Conservation (phyloP, 2,888 invertebrate species). For the Cheilosia variabilis region DNA sequence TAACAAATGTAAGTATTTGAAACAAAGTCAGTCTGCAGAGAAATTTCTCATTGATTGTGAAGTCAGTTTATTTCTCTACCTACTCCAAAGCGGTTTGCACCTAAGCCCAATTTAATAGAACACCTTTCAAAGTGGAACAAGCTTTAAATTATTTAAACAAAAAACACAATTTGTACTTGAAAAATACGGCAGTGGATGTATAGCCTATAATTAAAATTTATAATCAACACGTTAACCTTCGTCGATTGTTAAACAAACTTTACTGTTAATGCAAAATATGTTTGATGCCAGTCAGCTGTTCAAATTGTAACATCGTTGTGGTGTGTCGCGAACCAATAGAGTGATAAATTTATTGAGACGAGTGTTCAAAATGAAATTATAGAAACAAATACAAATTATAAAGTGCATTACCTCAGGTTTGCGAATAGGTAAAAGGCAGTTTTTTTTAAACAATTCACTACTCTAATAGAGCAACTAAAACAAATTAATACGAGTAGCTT, state of each 20-base stretch:
- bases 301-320: constrained; percentile 2
- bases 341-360: not conserved
- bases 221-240: constrained; percentile 23
- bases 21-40: not conserved
- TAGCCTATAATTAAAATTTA: not conserved
- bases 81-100: not conserved
- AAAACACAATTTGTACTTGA: not conserved
- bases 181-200: not conserved
- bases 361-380: no score
- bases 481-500: no score
- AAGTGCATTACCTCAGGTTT: not conserved
- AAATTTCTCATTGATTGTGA: not conserved
- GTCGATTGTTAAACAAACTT: not conserved
- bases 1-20: not conserved
- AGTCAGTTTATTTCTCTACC: not conserved
- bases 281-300: constrained; percentile 17
- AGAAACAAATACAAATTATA: not conserved
- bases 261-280: not conserved
- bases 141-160: no score
- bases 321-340: not conserved
- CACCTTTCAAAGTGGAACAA: no score
- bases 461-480: no score
- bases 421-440: no score
- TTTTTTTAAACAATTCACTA: no score
- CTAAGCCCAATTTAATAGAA: not conserved